Base-by-base conservation (phyloP, 2,888 invertebrate genomes). In the Mythimna pallens region DNA sequence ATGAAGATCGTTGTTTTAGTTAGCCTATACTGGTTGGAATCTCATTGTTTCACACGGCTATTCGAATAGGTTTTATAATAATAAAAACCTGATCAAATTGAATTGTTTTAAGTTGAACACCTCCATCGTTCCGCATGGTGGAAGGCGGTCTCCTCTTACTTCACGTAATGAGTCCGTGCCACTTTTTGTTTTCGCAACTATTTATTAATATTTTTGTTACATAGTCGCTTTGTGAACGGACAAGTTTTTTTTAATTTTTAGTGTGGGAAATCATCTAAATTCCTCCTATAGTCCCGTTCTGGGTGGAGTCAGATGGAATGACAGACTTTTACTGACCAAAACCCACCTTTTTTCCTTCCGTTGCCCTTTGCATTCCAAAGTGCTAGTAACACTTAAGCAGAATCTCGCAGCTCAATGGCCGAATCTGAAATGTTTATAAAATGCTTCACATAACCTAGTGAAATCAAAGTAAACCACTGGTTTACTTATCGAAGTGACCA, bases 111-210 rank as follows among this genome's bases (percentile, higher is more conserved):
- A 76, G 63, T 76, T 63, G 57, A 86, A 83, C 83, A 87, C 86
- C 78, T 87, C 80, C 78, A 75, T 72, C 87, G 90, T 91, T 92
- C 89, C 88, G 88, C 89, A 85, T 86, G 85, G 80, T 54, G 73
- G 87, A 85, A 77, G 84, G 86, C 76, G 81, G 79, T 85, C 88
- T 88, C 80, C 85, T 86, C 87, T 92, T 91, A 87, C 90, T 85
- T 83, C 88, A 87, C 87, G 86, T 79, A 88, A 89, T 89, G 85
- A 87, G 85, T 89, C 83, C 82, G 84, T 76, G 82, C 86, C 82
- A 91, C 87, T 91, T 91, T 89, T 89, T 87, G 82, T 87, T 87
- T 89, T 89, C 85, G 86, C 86, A 88, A 90, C 88, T 59, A 61
- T 47, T 61, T 79, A 88, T 85, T 74, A 81, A 81, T 86, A 85